Percentiles rank a stretch among this genome's conserved stretches.
Evolutionary conservation across 2,797 vertebrate genomes (phyloP).

Genomic region (Mallotus villosus): DNA sequence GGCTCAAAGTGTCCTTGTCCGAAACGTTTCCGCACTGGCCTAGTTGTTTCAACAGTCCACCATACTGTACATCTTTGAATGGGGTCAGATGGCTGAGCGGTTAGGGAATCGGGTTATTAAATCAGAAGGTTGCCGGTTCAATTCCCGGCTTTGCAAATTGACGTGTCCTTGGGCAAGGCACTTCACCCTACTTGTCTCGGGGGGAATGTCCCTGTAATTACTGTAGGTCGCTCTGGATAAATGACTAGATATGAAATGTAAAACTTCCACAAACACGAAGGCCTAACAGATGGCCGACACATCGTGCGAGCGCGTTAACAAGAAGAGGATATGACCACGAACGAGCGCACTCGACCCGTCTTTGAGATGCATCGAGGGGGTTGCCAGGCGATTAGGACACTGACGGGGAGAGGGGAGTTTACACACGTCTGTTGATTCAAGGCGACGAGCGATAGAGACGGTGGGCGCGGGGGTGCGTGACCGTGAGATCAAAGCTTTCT

Average conservation of each 20-base stretch:
- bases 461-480: background rate
- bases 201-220: no score
- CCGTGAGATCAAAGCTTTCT: background rate
- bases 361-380: background rate
- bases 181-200: no score
- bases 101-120: no score
- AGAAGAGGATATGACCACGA: background rate
- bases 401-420: background rate
- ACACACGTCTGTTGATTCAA: background rate
- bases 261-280: background rate
- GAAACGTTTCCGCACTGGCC: background rate
- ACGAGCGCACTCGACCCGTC: background rate
- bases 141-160: no score
- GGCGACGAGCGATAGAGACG: background rate
- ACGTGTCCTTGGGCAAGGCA: no score
- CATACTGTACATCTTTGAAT: background rate
- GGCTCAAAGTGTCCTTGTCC: background rate
- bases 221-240: no score
- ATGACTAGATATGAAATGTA: background rate
- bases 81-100: no score
- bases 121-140: no score
- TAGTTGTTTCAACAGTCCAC: background rate
- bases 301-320: background rate
- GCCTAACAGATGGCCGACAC: no score
- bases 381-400: background rate